These are phyloP conservation scores for Heliornis fulica DNA, from an alignment of 2,113 vertebrate species.

Conservation along the genomic window DNA sequence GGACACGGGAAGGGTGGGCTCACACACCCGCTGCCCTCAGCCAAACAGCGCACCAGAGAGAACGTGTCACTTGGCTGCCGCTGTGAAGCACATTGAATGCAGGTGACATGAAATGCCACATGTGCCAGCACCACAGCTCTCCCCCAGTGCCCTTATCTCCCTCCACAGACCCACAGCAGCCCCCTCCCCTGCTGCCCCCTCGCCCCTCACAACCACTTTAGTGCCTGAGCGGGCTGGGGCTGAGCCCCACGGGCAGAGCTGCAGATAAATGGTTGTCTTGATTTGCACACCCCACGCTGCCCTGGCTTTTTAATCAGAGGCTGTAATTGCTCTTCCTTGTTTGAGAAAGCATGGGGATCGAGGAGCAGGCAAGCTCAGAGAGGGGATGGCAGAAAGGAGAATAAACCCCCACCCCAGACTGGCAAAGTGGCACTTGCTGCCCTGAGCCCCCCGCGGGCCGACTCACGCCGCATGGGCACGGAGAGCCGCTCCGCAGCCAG, in stretches of 20 bases:
- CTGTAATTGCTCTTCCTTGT: background rate
- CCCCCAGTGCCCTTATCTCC: background rate
- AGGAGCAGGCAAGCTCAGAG: background rate
- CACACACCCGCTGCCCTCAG: background rate
- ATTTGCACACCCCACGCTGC: background rate
- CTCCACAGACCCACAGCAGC: background rate
- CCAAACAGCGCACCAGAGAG: background rate
- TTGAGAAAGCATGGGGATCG: background rate
- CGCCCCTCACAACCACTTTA: too few relatives aligned
- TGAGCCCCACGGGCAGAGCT: background rate
- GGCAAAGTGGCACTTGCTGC: background rate
- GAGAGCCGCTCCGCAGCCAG: background rate
- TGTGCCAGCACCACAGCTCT: background rate
- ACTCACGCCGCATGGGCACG: background rate
- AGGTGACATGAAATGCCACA: background rate
- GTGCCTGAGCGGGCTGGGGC: background rate
- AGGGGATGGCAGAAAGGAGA: background rate
- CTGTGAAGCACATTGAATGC: background rate
- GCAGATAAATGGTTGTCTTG: background rate
- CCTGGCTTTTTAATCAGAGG: background rate
- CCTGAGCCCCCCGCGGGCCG: accelerated
- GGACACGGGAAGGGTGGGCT: background rate
- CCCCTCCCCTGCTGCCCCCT: background rate
- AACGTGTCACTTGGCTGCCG: background rate
- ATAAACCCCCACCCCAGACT: background rate